Evolutionary conservation across 2,888 invertebrate genomes (phyloP), one percentile per base, ranked within the genome.

Genomic region (Luperina testacea): DNA sequence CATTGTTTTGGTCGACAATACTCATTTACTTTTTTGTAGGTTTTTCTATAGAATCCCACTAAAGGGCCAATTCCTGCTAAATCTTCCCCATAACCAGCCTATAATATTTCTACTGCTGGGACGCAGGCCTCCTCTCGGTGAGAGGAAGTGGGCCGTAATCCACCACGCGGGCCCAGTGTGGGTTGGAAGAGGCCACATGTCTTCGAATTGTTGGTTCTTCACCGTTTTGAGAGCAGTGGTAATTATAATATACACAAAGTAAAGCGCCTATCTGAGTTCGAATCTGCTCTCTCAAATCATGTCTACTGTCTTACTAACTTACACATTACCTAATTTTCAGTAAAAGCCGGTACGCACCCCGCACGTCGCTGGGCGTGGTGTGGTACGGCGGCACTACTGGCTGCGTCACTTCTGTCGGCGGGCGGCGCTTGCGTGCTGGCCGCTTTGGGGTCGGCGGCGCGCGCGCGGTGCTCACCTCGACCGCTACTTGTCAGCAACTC

Each of bases 401-500:
- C 97, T 20, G 97, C 97, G 0, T 98, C 98, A 42, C 95, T 99
- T 71, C 95, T 98, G 42, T 98, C 98, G 83, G 97, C 98, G 0
- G 97, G 97, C 76, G 95, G 98, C 0, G 97, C 98, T 5, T 98
- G 98, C 70, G 97, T 98, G 61, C 98, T 99, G 88, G 98, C 98
- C 0, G 98, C 98, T 24, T 96, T 98, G 77, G 98, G 98, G 88
- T 98, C 98, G 0, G 98, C 98, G 17, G 98, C 98, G 5, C 97
- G 98, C 4, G 98, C 98, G 13, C 97, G 98, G 11, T 94, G 95
- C 61, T 93, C 93, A 95, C 98, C 94, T 94, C 97, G 89, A 93
- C 98, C 92, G 96, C 97, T 90, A 97, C 98, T 89, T 88, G 94
- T 98, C 32, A 98, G 98, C 97, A 99, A 99, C 94, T 97, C 97